Evolutionary conservation across 2,113 vertebrate species (phyloP), one percentile per base, ranked within the genome.

Genomic region (Gadus macrocephalus): DNA sequence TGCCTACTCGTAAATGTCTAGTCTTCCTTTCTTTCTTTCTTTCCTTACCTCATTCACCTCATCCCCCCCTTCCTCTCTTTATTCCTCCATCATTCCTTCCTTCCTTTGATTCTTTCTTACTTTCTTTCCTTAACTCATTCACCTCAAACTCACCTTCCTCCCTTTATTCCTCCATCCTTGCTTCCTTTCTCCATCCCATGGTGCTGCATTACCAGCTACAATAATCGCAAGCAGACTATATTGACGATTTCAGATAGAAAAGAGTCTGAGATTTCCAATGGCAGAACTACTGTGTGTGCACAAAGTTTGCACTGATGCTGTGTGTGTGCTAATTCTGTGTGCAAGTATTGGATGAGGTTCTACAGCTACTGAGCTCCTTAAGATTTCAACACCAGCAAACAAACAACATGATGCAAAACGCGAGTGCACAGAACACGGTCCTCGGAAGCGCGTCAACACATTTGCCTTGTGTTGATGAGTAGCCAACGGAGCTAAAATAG

Each of bases 261-360:
- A 76, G 78, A 49, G 8, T 60, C 63, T 66, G 25, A 25, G 25
- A 25, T 64, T 25, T 70, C 67, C 66, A 42, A 53, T 70, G 53
- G 25, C 35, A 20, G 42, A 49, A 6, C 1, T 49, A 14, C 11
- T 9, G 8, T 8, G 42, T 49, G 42, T 49, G 42, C 56, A 4
- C 27, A 27, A 25, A 53, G 67, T 38, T 55, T 49, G 19, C 1
- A 5, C 69, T 83, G 76, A 76, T 80, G 78, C 79, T 59, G 74
- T 72, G 73, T 42, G 38, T 42, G 38, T 49, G 8, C 12, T 9
- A 12, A 14, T 49, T 49, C 9, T 49, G 55, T 58, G 55, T 58
- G 55, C 31, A 70, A 53, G 53, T 78, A 79, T 74, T 84, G 71
- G 61, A 83, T 80, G 78, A 62, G 68, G 69, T 76, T 79, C 76